Conservation (phyloP, 1,140 invertebrate genomes). For the Drosophila nannoptera region DNA sequence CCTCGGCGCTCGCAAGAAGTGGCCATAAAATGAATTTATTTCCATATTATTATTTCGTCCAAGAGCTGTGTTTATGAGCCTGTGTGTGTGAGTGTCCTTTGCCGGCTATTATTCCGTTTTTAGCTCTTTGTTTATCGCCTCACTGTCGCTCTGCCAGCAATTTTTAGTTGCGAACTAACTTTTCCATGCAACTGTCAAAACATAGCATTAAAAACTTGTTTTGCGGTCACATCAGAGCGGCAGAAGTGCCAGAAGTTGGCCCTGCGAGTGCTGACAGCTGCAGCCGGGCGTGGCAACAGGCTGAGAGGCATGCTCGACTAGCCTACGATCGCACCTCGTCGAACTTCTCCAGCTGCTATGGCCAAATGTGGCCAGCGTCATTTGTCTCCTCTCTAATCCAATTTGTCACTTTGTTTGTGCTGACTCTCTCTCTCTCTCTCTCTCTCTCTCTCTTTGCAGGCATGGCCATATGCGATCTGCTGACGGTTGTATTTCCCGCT, state of each 20-base stretch:
- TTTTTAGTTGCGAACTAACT: conserved; percentile 3
- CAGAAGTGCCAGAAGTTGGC: conserved; percentile 1
- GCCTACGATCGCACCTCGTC: neutral
- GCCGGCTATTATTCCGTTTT: neutral
- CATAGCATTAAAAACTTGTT: conserved; percentile 8
- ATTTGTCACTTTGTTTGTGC: conserved; percentile 34
- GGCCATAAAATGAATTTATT: no score
- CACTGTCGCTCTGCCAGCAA: neutral
- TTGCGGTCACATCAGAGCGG: neutral
- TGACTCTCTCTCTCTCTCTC: conserved; percentile 2
- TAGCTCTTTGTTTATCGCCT: neutral
- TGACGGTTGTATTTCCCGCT: conserved; percentile 92
- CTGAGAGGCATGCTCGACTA: no score
- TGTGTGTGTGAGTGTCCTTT: no score
- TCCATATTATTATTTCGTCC: no score
- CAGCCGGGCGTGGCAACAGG: neutral
- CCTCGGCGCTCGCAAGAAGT: no score
- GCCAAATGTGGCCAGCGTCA: conserved; percentile 21
- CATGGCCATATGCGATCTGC: conserved; percentile 96
- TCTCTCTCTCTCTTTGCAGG: conserved; percentile 69
- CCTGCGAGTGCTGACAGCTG: neutral
- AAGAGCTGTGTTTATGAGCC: no score
- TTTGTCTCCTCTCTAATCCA: conserved; percentile 25
- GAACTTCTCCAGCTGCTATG: neutral
- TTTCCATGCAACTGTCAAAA: conserved; percentile 3